phyloP scores from a whole-genome alignment of 2,888 invertebrate genomes.

The Chydorus sphaericus region DNA sequence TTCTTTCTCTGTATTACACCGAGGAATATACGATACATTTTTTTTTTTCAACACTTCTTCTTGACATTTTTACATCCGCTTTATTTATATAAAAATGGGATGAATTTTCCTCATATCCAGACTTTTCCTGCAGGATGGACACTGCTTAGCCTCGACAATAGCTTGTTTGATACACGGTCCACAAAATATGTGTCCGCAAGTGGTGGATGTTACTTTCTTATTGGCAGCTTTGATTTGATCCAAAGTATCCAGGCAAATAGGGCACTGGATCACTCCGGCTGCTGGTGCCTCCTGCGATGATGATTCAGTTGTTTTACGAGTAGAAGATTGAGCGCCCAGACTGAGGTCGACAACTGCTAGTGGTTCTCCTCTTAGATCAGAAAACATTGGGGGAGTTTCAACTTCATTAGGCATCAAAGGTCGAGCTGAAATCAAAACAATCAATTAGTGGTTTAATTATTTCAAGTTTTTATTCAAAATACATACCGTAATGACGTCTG shows the following conservation, averaged over 20 bases:
- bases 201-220: constrained; percentile 22
- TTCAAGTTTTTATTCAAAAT: too few relatives aligned
- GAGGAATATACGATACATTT: too few relatives aligned
- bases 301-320: not conserved
- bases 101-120: constrained; percentile 11
- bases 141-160: constrained; percentile 5
- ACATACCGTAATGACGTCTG: too few relatives aligned
- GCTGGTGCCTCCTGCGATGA: not conserved
- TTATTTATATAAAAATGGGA: constrained; percentile 13
- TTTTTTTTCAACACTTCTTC: too few relatives aligned
- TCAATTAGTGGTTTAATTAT: too few relatives aligned
- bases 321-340: not conserved
- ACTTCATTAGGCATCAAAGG: too few relatives aligned
- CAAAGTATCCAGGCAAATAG: constrained; percentile 13
- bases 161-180: constrained; percentile 13
- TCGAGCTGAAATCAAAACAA: too few relatives aligned
- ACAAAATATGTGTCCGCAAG: constrained; percentile 18
- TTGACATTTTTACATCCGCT: not conserved
- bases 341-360: not conserved
- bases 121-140: constrained; percentile 16
- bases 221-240: constrained; percentile 6
- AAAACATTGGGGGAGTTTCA: too few relatives aligned
- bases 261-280: not conserved
- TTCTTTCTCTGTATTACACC: too few relatives aligned
- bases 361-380: too few relatives aligned